Base-by-base conservation (phyloP, 1,140 invertebrate genomes). In the Papilio machaon region DNA sequence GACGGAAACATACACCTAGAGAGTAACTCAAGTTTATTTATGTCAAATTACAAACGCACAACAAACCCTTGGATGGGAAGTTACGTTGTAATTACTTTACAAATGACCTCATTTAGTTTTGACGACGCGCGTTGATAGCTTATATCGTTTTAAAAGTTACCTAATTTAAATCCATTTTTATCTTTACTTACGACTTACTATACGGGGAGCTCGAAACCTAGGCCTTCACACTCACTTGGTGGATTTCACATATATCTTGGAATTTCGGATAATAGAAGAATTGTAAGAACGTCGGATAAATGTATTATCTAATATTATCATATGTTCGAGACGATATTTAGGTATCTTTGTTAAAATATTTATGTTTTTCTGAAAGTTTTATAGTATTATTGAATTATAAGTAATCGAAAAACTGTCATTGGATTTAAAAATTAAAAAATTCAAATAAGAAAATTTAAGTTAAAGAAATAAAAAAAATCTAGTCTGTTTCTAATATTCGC, bases 21-120 rank as follows among this genome's bases (percentile, higher is more conserved):
- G 64, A 70, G 64, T 70, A 70, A 70, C 64, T 70, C 64, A 35
- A 70, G 64, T 70, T 70, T 70, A 70, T 70, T 70, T 70, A 70
- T 70, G 64, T 38, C 30, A 70, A 70, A 70, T 70, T 70, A 70
- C 64, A 70, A 35, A 30, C 23, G 17, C 30, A 67, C 60, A 64
- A 64, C 60, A 70, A 70, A 70, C 30, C 64, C 23, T 70, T 35
- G 64, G 64, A 70, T 4, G 64, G 30, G 30, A 35, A 70, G 35
- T 70, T 38, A 70, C 30, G 23, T 35, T 70, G 64, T 70, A 70
- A 70, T 70, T 70, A 70, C 64, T 35, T 70, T 35, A 70, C 11
- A 38, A 35, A 70, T 70, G 3, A 70, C 38, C 30, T 70, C 30
- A 35, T 70, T 70, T 70, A 70, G 30, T 70, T 70, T 70, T 70